Conservation (phyloP, 2,113 vertebrate species). For the Tetraodon nigroviridis region DNA sequence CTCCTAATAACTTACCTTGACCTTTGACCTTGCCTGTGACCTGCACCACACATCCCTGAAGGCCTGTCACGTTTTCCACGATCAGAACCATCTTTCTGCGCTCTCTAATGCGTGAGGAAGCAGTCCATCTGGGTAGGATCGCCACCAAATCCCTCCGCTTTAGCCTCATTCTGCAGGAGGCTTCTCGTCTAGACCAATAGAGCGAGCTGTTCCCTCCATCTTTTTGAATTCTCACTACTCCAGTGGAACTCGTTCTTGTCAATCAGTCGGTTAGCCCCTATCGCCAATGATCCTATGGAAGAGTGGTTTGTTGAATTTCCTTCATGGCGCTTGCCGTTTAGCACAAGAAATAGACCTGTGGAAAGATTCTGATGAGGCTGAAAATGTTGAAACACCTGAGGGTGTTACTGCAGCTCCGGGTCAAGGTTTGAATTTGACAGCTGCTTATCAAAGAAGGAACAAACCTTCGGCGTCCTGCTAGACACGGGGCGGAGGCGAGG, state of each 20-base stretch:
- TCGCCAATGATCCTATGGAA: not conserved
- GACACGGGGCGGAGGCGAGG: constrained; percentile 3
- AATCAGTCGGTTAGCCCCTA: not conserved
- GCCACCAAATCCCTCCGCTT: constrained; percentile 32
- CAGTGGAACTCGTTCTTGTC: constrained; percentile 10
- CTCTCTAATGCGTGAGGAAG: not conserved
- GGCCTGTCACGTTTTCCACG: constrained; percentile 17
- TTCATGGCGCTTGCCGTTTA: no score
- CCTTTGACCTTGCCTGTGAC: constrained; percentile 1
- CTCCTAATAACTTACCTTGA: constrained; percentile 7
- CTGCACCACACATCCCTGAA: constrained; percentile 1
- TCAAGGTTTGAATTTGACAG: constrained; percentile 60
- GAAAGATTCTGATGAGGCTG: constrained; percentile 24
- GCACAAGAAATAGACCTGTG: not conserved
- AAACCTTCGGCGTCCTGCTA: constrained; percentile 37
- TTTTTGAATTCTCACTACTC: constrained; percentile 18
- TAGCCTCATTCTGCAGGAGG: constrained; percentile 24
- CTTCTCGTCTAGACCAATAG: constrained; percentile 18
- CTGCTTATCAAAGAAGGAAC: constrained; percentile 53
- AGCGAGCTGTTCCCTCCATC: constrained; percentile 10
- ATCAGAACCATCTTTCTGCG: constrained; percentile 7
- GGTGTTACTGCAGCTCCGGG: constrained; percentile 29
- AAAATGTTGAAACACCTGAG: not conserved
- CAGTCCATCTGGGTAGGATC: constrained; percentile 38
- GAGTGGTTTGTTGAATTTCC: no score